phyloP scores from a whole-genome alignment of 2,888 invertebrate species.

The Plagiodera versicolora region DNA sequence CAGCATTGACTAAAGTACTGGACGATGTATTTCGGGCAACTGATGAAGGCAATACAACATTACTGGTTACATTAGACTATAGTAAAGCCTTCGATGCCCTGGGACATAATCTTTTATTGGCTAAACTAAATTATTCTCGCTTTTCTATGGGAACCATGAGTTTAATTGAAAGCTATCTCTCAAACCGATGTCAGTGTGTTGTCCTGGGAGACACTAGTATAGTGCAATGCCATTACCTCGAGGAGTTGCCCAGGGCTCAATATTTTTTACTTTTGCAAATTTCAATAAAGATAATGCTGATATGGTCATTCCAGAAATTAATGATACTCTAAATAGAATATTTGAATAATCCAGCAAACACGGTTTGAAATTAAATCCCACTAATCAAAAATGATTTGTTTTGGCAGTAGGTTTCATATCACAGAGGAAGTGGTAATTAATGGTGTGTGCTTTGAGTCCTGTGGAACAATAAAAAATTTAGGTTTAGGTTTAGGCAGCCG shows the following conservation, averaged over 20 bases:
- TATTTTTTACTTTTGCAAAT: background rate
- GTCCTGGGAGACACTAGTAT: background rate
- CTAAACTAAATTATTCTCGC: background rate
- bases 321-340: background rate
- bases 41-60: background rate
- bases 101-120: background rate
- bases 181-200: constrained; percentile 3
- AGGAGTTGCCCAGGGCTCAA: background rate
- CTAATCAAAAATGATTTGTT: background rate
- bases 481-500: too few species aligned
- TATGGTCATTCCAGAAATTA: background rate
- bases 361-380: background rate
- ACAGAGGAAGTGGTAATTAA: background rate
- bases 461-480: too few species aligned
- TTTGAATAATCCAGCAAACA: background rate
- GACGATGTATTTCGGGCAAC: background rate
- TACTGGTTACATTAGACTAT: constrained; percentile 1
- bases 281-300: background rate
- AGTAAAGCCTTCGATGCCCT: background rate
- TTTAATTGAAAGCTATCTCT: background rate
- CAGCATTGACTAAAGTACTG: background rate
- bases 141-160: background rate
- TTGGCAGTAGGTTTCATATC: background rate
- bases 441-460: background rate
- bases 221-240: background rate